Base-by-base conservation (phyloP, 2,888 invertebrate genomes). In the Oscheius sp. region DNA sequence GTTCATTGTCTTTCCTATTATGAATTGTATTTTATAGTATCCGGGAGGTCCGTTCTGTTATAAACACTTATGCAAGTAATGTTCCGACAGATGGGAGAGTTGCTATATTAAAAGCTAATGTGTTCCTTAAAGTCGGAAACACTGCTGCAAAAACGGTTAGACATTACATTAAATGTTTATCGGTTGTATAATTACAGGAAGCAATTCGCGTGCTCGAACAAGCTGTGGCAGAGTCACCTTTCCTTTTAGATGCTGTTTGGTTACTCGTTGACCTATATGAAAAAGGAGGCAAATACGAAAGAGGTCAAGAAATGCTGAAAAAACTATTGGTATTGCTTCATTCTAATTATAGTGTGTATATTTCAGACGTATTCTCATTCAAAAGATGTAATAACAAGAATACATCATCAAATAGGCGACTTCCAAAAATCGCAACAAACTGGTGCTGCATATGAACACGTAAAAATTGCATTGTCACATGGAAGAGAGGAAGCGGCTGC, bases 361-460 rank as follows among this genome's bases (percentile, higher is more conserved):
- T 61, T 25, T 18, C 9, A 23, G 25, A 25, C 7, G 1, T 18
- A 21, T 49, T 46, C 64, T 46, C 23, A 27, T 29, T 18, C 23
- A 13, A n/a, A 49, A 52, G 61, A 43, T 43, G 43, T 21, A 53
- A 59, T 61, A 46, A 61, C 21, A 12, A 43, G 21, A 16, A 12
- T 71, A 27, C 71, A 71, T 18, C 61, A 61, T 61, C 45, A 61
- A 7, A 16, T 71, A 53, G 71, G 49, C 16, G 61, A 61, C 7
- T 61, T 35, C 29, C 21, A 49, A 25, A 45, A 49, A 18, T n/a
- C 9, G 6, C 21, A 63, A 13, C 18, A 71, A 23, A 29, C 61
- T 18, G 35, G n/a, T 16, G 21, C 23, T n/a, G 71, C 61, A 21
- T 70, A 59, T 21, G 49, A 45, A 23, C 49, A 71, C 21, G 29